Evolutionary conservation across 1,140 invertebrate species (phyloP).

Genomic region (Brachionus calyciflorus): DNA sequence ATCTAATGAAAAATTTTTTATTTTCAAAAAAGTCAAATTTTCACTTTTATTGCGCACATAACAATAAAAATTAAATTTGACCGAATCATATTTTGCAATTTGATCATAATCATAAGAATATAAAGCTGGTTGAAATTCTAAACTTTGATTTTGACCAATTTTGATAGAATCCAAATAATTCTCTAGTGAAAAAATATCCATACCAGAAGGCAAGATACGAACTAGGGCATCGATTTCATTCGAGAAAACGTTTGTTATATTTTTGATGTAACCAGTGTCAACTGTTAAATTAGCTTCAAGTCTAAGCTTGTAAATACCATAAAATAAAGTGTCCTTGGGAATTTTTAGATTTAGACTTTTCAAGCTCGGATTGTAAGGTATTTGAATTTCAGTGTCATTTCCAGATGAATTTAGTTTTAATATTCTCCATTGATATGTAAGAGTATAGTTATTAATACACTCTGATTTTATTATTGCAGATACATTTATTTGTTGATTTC

Average conservation of each 20-base stretch:
- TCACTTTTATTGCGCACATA: neutral
- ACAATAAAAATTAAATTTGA: conserved; percentile 1
- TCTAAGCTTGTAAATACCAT: neutral
- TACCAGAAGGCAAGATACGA: neutral
- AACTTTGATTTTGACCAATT: neutral
- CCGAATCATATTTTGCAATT: neutral
- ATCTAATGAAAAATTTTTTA: neutral
- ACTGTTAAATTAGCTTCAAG: conserved; percentile 1
- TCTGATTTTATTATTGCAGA: neutral
- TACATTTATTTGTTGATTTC: neutral
- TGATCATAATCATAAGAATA: conserved; percentile 5
- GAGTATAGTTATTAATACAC: neutral
- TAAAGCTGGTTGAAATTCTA: neutral
- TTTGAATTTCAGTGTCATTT: conserved; percentile 1
- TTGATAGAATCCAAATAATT: neutral
- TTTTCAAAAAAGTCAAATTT: neutral
- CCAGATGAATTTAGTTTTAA: neutral
- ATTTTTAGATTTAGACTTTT: neutral
- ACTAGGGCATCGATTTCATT: neutral
- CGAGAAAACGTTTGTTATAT: neutral
- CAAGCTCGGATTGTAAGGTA: neutral
- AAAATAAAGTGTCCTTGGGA: neutral
- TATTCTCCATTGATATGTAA: neutral
- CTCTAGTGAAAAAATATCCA: neutral
- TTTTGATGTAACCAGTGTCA: conserved; percentile 16